Base-by-base conservation (phyloP, 2,888 invertebrate species). In the Lutraria lutraria region DNA sequence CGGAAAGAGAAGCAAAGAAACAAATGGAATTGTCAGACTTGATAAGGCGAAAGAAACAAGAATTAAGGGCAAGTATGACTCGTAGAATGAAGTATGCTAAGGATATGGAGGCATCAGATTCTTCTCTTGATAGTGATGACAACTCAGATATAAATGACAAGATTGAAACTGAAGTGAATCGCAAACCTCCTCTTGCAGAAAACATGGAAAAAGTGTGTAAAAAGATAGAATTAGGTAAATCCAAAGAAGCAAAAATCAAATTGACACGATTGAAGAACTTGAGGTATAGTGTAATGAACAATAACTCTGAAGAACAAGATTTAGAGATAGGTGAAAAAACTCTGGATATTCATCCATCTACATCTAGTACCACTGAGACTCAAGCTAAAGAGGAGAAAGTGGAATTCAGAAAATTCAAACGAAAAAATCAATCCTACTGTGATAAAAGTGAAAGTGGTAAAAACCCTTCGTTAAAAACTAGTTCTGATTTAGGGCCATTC, bases 41-140 rank as follows among this genome's bases (percentile, higher is more conserved):
- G 72, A 94, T 95, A 21, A 93, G 91, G 19, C 92, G 93, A 85
- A 95, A 94, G 87, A 92, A 94, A 80, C 89, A 93, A 68, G 94
- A 94, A 63, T 60, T 93, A 43, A 91, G 90, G 84, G 83, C 85
- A 12, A 80, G 29, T 72, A 79, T 91, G 29, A 81, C 88, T 43
- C 84, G 88, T 84, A 92, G 91, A 83, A 83, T 91, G 85, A 90
- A 89, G 72, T 82, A 87, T 84, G 43, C 81, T 31, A 34, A 56
- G 43, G 72, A 81, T 63, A 43, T 89, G 54, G 34, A 84, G 29
- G 60, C 88, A 53, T 86, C 87, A 29, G 34, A 53, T 72, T n/a
- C 34, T 10, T 79, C 87, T 29, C 54, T 68, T 63, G 82, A 87
- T 34, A 90, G 87, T 87, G 82, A 89, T 83, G 87, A 91, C 68